A percentile compares a stretch with the other conserved stretches of the same genome.
Conservation (phyloP, 2,888 invertebrate species). For the Oscheius sp. region DNA sequence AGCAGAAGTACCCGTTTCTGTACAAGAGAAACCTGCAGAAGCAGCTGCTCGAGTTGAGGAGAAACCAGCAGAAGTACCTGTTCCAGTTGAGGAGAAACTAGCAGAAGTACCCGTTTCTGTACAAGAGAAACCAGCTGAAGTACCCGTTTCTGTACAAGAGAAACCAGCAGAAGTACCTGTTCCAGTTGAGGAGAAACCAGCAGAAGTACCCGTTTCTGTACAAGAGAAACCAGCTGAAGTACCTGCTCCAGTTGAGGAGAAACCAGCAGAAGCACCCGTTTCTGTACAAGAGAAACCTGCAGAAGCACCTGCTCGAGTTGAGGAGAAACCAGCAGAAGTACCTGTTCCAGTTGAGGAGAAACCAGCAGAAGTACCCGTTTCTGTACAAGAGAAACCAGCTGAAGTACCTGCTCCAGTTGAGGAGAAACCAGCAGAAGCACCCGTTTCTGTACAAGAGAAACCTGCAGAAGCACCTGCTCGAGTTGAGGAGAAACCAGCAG, state of each 20-base stretch:
- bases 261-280: background rate
- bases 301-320: background rate
- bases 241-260: background rate
- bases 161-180: background rate
- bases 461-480: too few species aligned
- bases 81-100: background rate
- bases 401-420: conserved; percentile 18
- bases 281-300: background rate
- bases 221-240: background rate
- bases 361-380: background rate
- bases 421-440: conserved; percentile 20
- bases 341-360: conserved; percentile 12
- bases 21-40: conserved; percentile 23
- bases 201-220: background rate
- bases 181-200: too few species aligned
- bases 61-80: background rate
- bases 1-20: conserved; percentile 1
- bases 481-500: background rate
- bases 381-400: background rate
- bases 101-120: background rate
- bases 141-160: background rate
- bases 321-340: conserved; percentile 16
- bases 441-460: background rate
- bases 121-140: background rate
- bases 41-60: background rate